A percentile compares a stretch with the other conserved stretches of the same genome.
These are phyloP conservation scores for Hippocampus zosterae DNA, from an alignment of 2,113 vertebrate species.

Conservation along the genomic window DNA sequence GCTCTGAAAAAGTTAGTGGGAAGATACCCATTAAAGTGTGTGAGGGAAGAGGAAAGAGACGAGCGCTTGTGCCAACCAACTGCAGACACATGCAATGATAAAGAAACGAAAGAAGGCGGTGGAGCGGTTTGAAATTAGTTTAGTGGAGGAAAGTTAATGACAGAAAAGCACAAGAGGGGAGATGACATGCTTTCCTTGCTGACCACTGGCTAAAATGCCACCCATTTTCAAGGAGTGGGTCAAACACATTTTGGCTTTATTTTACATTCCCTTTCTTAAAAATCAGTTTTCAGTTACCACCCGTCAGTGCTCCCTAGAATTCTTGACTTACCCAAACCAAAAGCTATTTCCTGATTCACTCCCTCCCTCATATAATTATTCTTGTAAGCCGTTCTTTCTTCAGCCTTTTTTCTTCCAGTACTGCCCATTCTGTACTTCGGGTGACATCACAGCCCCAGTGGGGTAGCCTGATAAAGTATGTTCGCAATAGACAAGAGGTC, in stretches of 20 bases:
- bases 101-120: background rate
- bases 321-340: slow-evolving; percentile 71
- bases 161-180: slow-evolving; percentile 11
- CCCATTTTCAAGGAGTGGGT: slow-evolving; percentile 10
- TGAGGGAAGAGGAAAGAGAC: slow-evolving; percentile 34
- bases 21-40: slow-evolving; percentile 71
- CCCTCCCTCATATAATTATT: slow-evolving; percentile 75
- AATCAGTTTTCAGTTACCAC: slow-evolving; percentile 71
- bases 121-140: slow-evolving; percentile 5
- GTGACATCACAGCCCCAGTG: slow-evolving; percentile 62
- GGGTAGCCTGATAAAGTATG: slow-evolving; percentile 17
- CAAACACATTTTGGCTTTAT: slow-evolving; percentile 22
- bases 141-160: slow-evolving; percentile 5
- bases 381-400: slow-evolving; percentile 51
- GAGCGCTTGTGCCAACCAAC: slow-evolving; percentile 30
- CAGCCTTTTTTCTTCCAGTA: slow-evolving; percentile 35
- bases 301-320: slow-evolving; percentile 64
- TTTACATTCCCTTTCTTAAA: slow-evolving; percentile 34
- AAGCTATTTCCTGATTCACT: slow-evolving; percentile 76
- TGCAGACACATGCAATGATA: slow-evolving; percentile 3
- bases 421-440: slow-evolving; percentile 50
- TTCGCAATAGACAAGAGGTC: slow-evolving; percentile 40
- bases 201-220: slow-evolving; percentile 51
- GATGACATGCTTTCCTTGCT: slow-evolving; percentile 32
- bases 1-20: slow-evolving; percentile 77